Percentiles rank a stretch among this genome's conserved stretches.
phyloP scores from a whole-genome alignment of 2,797 vertebrate genomes.

The Pseudochaenichthys georgianus region DNA sequence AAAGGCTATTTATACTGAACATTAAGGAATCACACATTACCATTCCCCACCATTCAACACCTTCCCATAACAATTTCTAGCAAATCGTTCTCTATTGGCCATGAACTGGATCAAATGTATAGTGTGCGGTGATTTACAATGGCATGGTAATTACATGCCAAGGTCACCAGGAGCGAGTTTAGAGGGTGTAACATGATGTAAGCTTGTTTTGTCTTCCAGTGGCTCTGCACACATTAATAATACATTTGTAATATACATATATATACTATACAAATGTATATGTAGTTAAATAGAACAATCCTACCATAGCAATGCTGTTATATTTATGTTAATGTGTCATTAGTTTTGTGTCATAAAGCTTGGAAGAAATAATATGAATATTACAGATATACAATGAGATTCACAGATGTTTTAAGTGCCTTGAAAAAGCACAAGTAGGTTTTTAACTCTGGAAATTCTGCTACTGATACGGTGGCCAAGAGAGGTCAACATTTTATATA shows the following conservation, averaged over 20 bases:
- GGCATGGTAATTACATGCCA: slow-evolving; percentile 19
- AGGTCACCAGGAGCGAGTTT: slow-evolving; percentile 34
- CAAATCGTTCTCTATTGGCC: slow-evolving; percentile 23
- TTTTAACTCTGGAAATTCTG: background rate
- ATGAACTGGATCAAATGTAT: background rate
- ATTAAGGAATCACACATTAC: slow-evolving; percentile 77
- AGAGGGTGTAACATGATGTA: slow-evolving; percentile 15
- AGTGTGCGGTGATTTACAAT: slow-evolving; percentile 36
- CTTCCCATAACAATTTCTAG: slow-evolving; percentile 42
- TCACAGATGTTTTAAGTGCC: background rate
- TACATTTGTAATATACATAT: background rate
- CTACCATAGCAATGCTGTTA: background rate
- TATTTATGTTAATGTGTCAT: background rate
- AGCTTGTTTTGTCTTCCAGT: background rate
- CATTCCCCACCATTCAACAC: slow-evolving; percentile 71
- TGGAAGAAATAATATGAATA: background rate
- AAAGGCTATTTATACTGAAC: slow-evolving; percentile 73
- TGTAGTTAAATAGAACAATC: background rate
- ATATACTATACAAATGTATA: background rate
- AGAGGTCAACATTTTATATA: background rate
- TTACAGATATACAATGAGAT: background rate
- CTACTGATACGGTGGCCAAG: background rate
- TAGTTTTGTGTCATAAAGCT: slow-evolving; percentile 3
- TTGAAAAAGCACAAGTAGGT: slow-evolving; percentile 1
- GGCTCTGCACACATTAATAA: background rate